A percentile compares a stretch with the other conserved stretches of the same genome.
phyloP scores from a whole-genome alignment of 2,113 vertebrate species.

The Eulacestoma nigropectus region DNA sequence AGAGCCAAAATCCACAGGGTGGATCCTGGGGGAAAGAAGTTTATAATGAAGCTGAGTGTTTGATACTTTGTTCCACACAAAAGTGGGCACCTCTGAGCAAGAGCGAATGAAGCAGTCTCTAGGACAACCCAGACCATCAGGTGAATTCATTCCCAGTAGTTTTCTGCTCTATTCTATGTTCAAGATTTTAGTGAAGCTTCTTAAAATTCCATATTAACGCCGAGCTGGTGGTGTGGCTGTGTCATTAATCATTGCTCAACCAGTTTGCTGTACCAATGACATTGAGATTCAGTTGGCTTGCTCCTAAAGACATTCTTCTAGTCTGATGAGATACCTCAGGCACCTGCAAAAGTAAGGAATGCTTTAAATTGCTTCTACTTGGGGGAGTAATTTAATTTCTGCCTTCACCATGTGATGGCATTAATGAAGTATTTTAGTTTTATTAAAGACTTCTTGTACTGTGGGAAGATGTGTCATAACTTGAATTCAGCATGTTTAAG shows the following conservation, averaged over 20 bases:
- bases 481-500: not conserved
- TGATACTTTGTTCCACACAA: not conserved
- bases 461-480: not conserved
- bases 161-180: not conserved
- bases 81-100: not conserved
- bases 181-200: not conserved
- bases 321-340: not conserved
- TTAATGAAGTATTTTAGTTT: constrained; percentile 1
- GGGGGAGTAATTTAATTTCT: not conserved
- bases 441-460: not conserved
- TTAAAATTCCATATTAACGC: not conserved
- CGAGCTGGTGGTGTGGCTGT: not conserved
- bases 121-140: not conserved
- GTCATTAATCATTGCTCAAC: not conserved
- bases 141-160: not conserved
- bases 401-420: not conserved
- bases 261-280: not conserved
- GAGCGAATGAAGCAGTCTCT: not conserved
- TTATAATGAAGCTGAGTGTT: fast-evolving
- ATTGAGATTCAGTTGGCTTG: not conserved
- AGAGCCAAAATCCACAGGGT: fast-evolving
- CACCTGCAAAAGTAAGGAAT: not conserved
- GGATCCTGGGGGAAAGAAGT: not conserved
- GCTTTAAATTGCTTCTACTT: not conserved
- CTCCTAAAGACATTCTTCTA: not conserved